Evolutionary conservation across 1,140 invertebrate species (phyloP).

Genomic region (Rhynchophorus ferrugineus): DNA sequence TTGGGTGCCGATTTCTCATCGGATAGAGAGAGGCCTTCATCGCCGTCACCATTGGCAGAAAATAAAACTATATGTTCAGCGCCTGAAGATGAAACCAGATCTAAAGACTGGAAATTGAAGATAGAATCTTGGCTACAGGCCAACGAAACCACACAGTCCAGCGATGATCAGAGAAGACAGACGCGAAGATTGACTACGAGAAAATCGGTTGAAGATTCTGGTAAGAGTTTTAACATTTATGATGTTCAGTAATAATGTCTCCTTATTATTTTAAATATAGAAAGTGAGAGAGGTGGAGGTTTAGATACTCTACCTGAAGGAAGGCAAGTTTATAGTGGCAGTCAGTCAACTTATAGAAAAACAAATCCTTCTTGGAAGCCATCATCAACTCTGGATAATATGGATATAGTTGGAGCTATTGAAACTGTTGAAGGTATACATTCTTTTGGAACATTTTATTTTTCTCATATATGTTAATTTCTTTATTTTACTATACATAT

Average conservation of each 20-base stretch:
- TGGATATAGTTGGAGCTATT: slow-evolving; percentile 74
- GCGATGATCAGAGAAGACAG: slow-evolving; percentile 55
- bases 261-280: slow-evolving; percentile 40
- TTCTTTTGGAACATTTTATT: neutral
- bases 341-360: slow-evolving; percentile 47
- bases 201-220: slow-evolving; percentile 74
- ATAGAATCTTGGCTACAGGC: slow-evolving; percentile 86
- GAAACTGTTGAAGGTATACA: slow-evolving; percentile 74
- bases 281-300: slow-evolving; percentile 62
- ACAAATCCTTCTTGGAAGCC: slow-evolving; percentile 74
- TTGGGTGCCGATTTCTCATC: slow-evolving; percentile 60
- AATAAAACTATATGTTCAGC: slow-evolving; percentile 35
- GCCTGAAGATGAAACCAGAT: slow-evolving; percentile 47
- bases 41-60: slow-evolving; percentile 56
- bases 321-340: slow-evolving; percentile 42
- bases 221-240: slow-evolving; percentile 39
- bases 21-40: slow-evolving; percentile 65
- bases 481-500: neutral
- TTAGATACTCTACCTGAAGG: slow-evolving; percentile 66
- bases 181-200: slow-evolving; percentile 58
- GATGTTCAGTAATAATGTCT: neutral
- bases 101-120: slow-evolving; percentile 70
- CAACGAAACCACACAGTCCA: slow-evolving; percentile 71
- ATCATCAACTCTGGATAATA: slow-evolving; percentile 64
- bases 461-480: neutral